phyloP scores from a whole-genome alignment of 2,888 invertebrate genomes.

The Celastrina argiolus region DNA sequence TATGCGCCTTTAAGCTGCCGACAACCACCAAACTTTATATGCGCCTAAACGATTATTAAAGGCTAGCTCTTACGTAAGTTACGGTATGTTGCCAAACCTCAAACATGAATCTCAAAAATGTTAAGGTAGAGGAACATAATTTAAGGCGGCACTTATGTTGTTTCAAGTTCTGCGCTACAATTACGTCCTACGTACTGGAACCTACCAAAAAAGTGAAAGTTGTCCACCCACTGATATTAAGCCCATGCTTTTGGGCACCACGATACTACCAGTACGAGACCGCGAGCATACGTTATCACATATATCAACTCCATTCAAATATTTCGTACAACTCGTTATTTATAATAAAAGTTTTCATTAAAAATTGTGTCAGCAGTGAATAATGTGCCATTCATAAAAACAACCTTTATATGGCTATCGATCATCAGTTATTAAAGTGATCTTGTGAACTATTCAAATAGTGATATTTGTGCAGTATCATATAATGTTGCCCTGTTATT shows the following conservation, averaged over 20 bases:
- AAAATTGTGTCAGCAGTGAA: neutral
- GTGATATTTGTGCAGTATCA: conserved; percentile 65
- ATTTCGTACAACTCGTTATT: neutral
- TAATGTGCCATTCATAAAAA: neutral
- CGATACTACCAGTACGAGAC: conserved; percentile 28
- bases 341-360: neutral
- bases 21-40: no score
- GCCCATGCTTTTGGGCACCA: conserved; percentile 39
- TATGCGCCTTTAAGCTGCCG: no score
- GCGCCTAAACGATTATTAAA: no score
- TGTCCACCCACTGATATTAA: conserved; percentile 54
- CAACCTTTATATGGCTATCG: conserved; percentile 7
- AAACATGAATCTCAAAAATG: neutral
- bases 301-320: neutral
- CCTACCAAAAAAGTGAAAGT: conserved; percentile 62
- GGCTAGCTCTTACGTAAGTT: no score
- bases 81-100: neutral
- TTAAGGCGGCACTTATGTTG: neutral
- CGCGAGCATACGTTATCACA: conserved; percentile 7
- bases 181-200: conserved; percentile 31
- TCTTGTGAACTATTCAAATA: conserved; percentile 13
- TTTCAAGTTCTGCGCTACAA: conserved; percentile 21
- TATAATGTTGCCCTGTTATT: conserved; percentile 63
- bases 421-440: neutral
- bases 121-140: neutral